Evolutionary conservation across 2,797 vertebrate species (phyloP).

Genomic region (Triplophysa bombifrons): DNA sequence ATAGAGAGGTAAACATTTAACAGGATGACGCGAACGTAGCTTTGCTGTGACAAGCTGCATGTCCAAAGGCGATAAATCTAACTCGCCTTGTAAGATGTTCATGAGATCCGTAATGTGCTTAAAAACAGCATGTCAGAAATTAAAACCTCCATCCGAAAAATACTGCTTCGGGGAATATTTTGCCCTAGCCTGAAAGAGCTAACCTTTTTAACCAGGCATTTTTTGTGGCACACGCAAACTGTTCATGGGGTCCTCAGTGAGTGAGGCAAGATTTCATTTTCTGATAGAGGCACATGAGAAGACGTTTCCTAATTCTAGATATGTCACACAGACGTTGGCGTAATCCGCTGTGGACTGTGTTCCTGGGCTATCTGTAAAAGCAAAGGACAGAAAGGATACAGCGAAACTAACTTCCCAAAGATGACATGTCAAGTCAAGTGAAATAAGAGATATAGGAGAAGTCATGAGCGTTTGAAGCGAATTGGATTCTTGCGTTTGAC

Average conservation of each 20-base stretch:
- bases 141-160: constrained; percentile 13
- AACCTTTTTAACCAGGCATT: constrained; percentile 19
- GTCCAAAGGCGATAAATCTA: constrained; percentile 39
- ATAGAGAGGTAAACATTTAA: constrained; percentile 18
- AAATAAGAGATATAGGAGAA: constrained; percentile 42
- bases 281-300: constrained; percentile 49
- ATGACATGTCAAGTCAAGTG: constrained; percentile 46
- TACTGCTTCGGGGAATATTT: constrained; percentile 14
- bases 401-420: constrained; percentile 39
- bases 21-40: constrained; percentile 32
- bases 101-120: constrained; percentile 42
- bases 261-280: constrained; percentile 56
- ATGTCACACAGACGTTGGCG: constrained; percentile 51
- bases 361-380: constrained; percentile 44
- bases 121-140: constrained; percentile 41
- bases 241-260: constrained; percentile 41
- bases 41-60: constrained; percentile 32
- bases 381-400: constrained; percentile 52
- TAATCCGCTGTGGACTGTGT: constrained; percentile 45
- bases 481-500: not conserved
- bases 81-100: constrained; percentile 23
- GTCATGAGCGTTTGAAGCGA: not conserved
- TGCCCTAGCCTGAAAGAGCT: not conserved
- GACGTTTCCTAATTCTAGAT: constrained; percentile 54
- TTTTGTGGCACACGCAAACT: constrained; percentile 17